Percentiles rank a stretch among this genome's conserved stretches.
Evolutionary conservation across 2,888 invertebrate species (phyloP).

Genomic region (Pyrrhia umbra): DNA sequence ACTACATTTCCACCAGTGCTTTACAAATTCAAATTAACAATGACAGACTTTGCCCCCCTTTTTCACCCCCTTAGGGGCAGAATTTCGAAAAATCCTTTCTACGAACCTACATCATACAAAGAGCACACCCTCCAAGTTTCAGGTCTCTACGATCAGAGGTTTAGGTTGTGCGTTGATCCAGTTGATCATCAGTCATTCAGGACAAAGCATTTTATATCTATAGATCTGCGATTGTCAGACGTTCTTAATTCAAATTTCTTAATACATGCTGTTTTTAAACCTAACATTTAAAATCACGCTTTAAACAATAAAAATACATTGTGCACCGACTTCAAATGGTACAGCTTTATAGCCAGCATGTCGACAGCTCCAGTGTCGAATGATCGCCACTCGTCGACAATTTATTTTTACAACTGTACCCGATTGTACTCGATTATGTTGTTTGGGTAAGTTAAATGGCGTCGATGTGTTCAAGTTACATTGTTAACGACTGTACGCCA

Average conservation of each 20-base stretch:
- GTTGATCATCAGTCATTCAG: too few relatives aligned
- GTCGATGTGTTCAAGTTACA: constrained; percentile 49
- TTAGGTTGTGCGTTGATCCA: too few relatives aligned
- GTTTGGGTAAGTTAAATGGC: constrained; percentile 50
- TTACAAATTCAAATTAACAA: too few relatives aligned
- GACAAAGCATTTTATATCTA: not conserved
- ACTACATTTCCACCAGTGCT: too few relatives aligned
- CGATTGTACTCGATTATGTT: constrained; percentile 56
- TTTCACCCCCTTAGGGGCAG: too few relatives aligned
- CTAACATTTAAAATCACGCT: constrained; percentile 46
- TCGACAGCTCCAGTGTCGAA: constrained; percentile 37
- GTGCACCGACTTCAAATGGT: constrained; percentile 41
- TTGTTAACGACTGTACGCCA: constrained; percentile 51
- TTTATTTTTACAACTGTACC: constrained; percentile 55
- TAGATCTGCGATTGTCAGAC: not conserved
- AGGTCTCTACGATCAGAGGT: too few relatives aligned
- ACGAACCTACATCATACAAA: too few relatives aligned
- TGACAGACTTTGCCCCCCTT: too few relatives aligned
- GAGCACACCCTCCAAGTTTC: too few relatives aligned
- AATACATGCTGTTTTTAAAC: constrained; percentile 28
- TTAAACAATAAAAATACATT: constrained; percentile 56
- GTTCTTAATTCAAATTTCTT: constrained; percentile 10
- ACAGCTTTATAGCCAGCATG: constrained; percentile 35
- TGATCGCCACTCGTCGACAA: constrained; percentile 52
- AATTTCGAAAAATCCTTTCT: too few relatives aligned